These are phyloP conservation scores for Emydocephalus ijimae DNA, from an alignment of 2,113 vertebrate genomes.

Conservation along the genomic window DNA sequence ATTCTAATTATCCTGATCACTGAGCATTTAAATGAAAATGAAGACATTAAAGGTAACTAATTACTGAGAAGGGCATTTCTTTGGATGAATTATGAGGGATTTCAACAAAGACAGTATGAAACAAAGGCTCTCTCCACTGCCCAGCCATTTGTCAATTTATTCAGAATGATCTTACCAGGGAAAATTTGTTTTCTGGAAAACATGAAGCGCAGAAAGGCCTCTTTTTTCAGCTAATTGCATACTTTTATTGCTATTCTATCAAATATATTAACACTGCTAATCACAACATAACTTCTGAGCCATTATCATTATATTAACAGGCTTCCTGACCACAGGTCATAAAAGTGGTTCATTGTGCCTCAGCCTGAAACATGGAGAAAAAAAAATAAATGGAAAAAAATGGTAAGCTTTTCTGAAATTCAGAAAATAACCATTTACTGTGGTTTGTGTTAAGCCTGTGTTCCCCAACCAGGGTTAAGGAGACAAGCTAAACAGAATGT, in stretches of 20 bases:
- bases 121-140: conserved; percentile 36
- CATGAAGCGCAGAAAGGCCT: background rate
- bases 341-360: conserved; percentile 12
- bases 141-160: conserved; percentile 50
- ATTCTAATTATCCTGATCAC: conserved; percentile 87
- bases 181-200: conserved; percentile 53
- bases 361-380: conserved; percentile 2
- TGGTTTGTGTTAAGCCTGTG: too few species aligned
- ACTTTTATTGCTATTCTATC: conserved; percentile 21
- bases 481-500: too few species aligned
- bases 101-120: conserved; percentile 48
- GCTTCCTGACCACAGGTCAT: conserved; percentile 21
- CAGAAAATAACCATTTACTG: background rate
- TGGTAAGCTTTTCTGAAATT: background rate
- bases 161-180: conserved; percentile 46
- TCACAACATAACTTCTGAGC: conserved; percentile 34
- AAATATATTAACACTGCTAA: conserved; percentile 30
- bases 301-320: conserved; percentile 34
- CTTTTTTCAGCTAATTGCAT: conserved; percentile 14
- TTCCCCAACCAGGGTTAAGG: too few species aligned
- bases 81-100: conserved; percentile 58
- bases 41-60: conserved; percentile 85
- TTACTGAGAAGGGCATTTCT: conserved; percentile 74
- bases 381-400: background rate
- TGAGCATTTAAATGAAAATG: conserved; percentile 85